Evolutionary conservation across 2,888 invertebrate genomes (phyloP).

Genomic region (Therioaphis trifolii): DNA sequence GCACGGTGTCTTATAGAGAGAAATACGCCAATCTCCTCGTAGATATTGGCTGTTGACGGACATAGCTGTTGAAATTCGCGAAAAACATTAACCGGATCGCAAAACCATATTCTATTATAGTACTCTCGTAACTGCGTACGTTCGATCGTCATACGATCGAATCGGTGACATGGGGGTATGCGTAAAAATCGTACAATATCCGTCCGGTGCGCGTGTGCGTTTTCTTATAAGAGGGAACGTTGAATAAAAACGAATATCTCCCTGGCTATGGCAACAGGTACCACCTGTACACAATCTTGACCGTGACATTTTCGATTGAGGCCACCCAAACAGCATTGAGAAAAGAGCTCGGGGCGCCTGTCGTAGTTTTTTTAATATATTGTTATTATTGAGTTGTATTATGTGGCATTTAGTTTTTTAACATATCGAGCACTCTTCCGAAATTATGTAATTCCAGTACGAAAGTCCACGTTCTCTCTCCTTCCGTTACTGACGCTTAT

Average conservation of each 20-base stretch:
- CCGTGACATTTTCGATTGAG: slow-evolving; percentile 56
- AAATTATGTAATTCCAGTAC: slow-evolving; percentile 47
- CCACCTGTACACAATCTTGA: slow-evolving; percentile 10
- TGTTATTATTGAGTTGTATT: background rate
- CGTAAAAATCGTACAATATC: background rate
- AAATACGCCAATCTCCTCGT: too few species aligned
- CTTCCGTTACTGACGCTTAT: too few species aligned
- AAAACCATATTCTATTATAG: too few species aligned
- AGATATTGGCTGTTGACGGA: too few species aligned
- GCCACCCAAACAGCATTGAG: slow-evolving; percentile 36
- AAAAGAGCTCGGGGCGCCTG: slow-evolving; percentile 2
- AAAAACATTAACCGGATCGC: too few species aligned
- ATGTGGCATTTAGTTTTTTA: too few species aligned
- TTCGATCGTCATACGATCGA: background rate
- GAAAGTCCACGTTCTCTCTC: background rate
- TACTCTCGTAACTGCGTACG: too few species aligned
- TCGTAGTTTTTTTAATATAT: background rate
- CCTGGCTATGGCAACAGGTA: background rate
- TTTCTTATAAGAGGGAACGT: background rate
- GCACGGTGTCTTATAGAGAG: too few species aligned
- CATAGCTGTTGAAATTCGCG: too few species aligned
- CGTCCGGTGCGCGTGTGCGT: background rate
- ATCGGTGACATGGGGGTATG: background rate
- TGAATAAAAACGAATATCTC: slow-evolving; percentile 8
- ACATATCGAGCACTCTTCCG: background rate